Evolutionary conservation across 1,140 invertebrate genomes (phyloP), one percentile per base, ranked within the genome.

Genomic region (Microplitis demolitor): DNA sequence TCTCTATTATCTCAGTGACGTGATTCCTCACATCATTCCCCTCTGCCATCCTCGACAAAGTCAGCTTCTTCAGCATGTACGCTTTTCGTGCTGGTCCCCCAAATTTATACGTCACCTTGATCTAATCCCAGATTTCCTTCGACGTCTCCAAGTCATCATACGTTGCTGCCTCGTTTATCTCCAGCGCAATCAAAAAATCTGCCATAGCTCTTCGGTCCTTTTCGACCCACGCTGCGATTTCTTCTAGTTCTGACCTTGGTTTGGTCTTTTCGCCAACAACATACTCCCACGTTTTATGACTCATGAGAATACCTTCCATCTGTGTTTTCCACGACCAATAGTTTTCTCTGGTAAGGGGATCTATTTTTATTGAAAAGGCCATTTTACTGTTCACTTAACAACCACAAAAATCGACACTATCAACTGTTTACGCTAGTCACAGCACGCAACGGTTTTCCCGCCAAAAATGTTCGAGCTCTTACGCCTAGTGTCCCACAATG

Each of bases 21-120:
- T 83, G 79, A n/a, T 78, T 74, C 3, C 73, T 54, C 5, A 82
- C 73, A 61, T 82, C 77, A 39, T 74, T 73, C 4, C 76, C 78
- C 31, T 79, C 77, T 50, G 51, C 13, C 77, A 80, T 80, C 51
- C 73, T 69, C 9, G 71, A 62, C 3, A 78, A 60, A 24, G 71
- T 58, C 3, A 77, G 37, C 73, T 67, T 67, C 60, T 77, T 79
- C 33, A 79, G 54, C 6, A 77, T 53, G 8, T 16, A 72, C 33
- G 74, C 74, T 76, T 78, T 78, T 60, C 76, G 31, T 33, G 74
- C 76, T 13, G 78, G 74, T 37, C 78, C 74, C 45, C 61, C 66
- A 31, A 69, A 80, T 66, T 77, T 62, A 64, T 68, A 77, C 24
- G 56, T 74, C 35, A 33, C 31, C 66, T 74, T 54, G n/a, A 70